A percentile compares a stretch with the other conserved stretches of the same genome.
phyloP scores from a whole-genome alignment of 2,113 vertebrate species.

The Gambusia holbrooki region DNA sequence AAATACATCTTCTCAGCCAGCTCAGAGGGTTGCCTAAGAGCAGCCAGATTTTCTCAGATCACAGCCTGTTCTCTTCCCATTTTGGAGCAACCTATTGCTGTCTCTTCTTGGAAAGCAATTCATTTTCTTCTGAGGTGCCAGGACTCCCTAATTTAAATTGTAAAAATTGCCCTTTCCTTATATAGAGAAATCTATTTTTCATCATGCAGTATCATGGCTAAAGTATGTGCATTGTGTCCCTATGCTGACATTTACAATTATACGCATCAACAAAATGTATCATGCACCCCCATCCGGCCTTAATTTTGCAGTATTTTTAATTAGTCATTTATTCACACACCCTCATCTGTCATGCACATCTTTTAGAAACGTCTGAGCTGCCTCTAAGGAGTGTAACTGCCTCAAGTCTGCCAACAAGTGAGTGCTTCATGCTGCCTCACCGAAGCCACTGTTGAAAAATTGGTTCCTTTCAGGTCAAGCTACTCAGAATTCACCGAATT shows the following conservation, averaged over 20 bases:
- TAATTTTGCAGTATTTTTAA: not conserved
- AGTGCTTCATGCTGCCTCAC: not conserved
- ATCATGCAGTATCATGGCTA: constrained; percentile 2
- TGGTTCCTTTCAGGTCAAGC: constrained; percentile 41
- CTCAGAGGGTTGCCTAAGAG: constrained; percentile 32
- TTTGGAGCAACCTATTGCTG: constrained; percentile 35
- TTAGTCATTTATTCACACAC: constrained; percentile 8
- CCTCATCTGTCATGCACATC: constrained; percentile 7
- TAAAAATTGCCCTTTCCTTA: constrained; percentile 8
- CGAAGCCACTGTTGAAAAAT: constrained; percentile 37
- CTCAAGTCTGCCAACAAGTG: constrained; percentile 24
- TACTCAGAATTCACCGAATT: not conserved
- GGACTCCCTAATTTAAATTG: constrained; percentile 33
- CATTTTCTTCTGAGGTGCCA: constrained; percentile 23
- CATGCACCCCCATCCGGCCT: not conserved
- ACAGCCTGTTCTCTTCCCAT: constrained; percentile 31
- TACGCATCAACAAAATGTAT: not conserved
- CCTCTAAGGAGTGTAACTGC: constrained; percentile 20
- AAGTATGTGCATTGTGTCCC: constrained; percentile 7
- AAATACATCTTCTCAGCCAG: constrained; percentile 33
- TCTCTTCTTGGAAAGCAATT: constrained; percentile 37
- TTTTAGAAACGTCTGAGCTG: constrained; percentile 26
- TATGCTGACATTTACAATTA: not conserved
- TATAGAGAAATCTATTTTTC: constrained; percentile 7
- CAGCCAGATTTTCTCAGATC: constrained; percentile 50